phyloP scores from a whole-genome alignment of 35 echinoderm and acorn worm species.

The Stichopus chloronotus region DNA sequence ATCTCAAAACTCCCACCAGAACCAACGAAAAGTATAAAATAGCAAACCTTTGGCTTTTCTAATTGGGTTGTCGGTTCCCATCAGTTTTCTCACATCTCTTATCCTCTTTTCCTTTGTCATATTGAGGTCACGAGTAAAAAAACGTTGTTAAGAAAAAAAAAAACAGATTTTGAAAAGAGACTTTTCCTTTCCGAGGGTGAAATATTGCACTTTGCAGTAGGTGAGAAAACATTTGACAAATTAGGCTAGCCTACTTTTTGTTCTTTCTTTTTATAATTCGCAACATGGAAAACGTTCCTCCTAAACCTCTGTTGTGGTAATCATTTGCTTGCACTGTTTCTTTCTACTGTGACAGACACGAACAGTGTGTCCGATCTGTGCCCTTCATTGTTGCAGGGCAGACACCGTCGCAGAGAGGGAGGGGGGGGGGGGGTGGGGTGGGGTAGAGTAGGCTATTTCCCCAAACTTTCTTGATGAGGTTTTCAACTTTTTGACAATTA shows the following conservation, averaged over 20 bases:
- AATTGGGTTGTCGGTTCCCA: constrained; percentile 37
- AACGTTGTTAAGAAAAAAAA: background rate
- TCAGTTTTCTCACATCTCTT: constrained; percentile 26
- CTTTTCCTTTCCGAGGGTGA: background rate
- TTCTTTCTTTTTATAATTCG: background rate
- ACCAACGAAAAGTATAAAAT: background rate
- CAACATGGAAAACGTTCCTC: background rate
- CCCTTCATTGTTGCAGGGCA: no score
- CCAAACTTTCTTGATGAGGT: background rate
- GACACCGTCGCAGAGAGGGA: no score
- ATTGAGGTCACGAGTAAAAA: constrained; percentile 18
- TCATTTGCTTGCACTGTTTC: no score
- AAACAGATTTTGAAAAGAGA: background rate
- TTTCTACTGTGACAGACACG: no score
- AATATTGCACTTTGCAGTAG: background rate
- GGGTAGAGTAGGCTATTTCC: background rate
- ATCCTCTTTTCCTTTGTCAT: constrained; percentile 9
- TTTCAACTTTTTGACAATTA: background rate
- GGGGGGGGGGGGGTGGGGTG: no score
- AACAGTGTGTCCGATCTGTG: no score
- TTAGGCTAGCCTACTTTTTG: background rate
- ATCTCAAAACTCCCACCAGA: constrained; percentile 3
- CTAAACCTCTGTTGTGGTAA: background rate
- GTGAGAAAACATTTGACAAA: constrained; percentile 11
- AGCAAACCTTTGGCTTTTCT: constrained; percentile 41